Conservation (phyloP, 2,888 invertebrate genomes). For the Nemapogon koenigi region DNA sequence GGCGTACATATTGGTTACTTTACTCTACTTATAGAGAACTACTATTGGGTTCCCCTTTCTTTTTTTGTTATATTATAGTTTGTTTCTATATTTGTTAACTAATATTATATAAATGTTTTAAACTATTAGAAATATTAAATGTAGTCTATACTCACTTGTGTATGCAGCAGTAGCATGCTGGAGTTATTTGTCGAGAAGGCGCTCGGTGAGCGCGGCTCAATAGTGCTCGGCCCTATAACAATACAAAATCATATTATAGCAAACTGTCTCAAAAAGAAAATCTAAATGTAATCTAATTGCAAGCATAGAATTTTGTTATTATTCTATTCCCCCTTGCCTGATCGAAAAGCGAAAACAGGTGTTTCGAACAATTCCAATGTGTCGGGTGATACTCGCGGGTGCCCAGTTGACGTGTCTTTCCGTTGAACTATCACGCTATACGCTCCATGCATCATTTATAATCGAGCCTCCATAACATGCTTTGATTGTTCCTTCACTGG, state of each 20-base stretch:
- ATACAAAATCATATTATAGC: constrained; percentile 12
- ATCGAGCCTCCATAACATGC: constrained; percentile 64
- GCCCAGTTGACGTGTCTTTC: constrained; percentile 38
- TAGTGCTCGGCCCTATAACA: constrained; percentile 64
- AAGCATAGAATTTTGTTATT: neutral
- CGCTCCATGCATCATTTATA: constrained; percentile 64
- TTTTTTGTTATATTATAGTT: too few relatives aligned
- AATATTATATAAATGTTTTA: too few relatives aligned
- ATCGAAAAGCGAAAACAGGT: constrained; percentile 4
- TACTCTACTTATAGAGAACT: too few relatives aligned
- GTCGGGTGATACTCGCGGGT: constrained; percentile 27
- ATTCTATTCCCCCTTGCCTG: constrained; percentile 6
- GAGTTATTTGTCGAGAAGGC: constrained; percentile 66
- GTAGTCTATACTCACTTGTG: constrained; percentile 71
- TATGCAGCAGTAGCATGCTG: constrained; percentile 95
- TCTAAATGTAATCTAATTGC: neutral
- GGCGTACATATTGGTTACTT: too few relatives aligned
- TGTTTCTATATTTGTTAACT: too few relatives aligned
- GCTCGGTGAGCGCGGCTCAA: constrained; percentile 65
- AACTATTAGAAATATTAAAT: too few relatives aligned
- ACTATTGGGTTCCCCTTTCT: too few relatives aligned
- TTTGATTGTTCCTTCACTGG: constrained; percentile 55
- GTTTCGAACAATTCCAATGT: constrained; percentile 7
- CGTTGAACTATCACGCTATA: constrained; percentile 68
- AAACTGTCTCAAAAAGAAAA: neutral